These are phyloP conservation scores for Sinodicranocentrus sp. DNA, from an alignment of 2,888 invertebrate species.

Conservation along the genomic window DNA sequence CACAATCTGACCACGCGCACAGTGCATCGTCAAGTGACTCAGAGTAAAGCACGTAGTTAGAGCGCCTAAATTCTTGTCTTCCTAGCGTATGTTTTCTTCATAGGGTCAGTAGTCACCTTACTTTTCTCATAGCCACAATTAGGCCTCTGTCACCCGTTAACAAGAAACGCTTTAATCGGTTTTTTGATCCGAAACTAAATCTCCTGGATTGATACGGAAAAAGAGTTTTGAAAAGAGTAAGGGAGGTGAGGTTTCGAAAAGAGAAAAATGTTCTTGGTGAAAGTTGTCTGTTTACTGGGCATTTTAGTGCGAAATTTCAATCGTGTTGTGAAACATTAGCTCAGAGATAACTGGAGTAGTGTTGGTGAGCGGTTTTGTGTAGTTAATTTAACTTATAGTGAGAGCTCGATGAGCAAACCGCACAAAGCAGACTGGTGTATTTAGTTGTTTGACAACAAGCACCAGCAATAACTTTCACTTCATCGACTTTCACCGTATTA, in stretches of 20 bases:
- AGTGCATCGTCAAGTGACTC: neutral
- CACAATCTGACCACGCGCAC: constrained; percentile 65
- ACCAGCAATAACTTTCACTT: constrained; percentile 34
- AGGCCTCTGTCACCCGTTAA: constrained; percentile 44
- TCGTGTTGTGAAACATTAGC: too few relatives aligned
- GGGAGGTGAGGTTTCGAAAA: too few relatives aligned
- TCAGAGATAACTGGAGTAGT: too few relatives aligned
- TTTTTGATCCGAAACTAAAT: constrained; percentile 49
- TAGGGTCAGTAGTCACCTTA: constrained; percentile 54
- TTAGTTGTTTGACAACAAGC: constrained; percentile 39
- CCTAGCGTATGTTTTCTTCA: constrained; percentile 23
- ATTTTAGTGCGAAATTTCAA: too few relatives aligned
- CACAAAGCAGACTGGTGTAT: constrained; percentile 21
- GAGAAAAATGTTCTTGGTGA: neutral
- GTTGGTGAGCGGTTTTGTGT: constrained; percentile 13
- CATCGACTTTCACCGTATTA: constrained; percentile 43
- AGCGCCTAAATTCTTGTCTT: constrained; percentile 52
- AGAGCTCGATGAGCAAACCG: neutral
- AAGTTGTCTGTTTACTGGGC: too few relatives aligned
- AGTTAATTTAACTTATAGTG: neutral
- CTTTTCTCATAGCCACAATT: constrained; percentile 61
- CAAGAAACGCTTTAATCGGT: constrained; percentile 39
- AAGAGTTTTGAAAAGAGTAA: too few relatives aligned
- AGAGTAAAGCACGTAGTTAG: constrained; percentile 9
- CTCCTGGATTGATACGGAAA: neutral